Conservation (phyloP, 2,113 vertebrate genomes). For the Siniperca chuatsi region DNA sequence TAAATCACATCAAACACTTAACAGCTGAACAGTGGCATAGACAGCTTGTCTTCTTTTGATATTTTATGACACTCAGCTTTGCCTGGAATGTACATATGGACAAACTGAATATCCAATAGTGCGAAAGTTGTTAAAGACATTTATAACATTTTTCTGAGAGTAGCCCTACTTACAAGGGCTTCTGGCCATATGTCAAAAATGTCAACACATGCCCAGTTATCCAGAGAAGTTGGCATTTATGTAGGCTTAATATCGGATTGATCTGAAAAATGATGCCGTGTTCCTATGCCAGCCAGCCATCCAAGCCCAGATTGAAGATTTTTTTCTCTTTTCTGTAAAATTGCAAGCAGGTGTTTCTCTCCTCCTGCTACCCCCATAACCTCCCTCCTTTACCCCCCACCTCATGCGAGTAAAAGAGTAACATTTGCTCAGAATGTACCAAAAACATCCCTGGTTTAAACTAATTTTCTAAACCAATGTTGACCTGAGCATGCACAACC, state of each 20-base stretch:
- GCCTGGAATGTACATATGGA: constrained; percentile 47
- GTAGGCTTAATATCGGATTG: constrained; percentile 77
- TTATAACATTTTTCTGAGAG: constrained; percentile 60
- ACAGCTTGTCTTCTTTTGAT: constrained; percentile 31
- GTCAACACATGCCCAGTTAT: constrained; percentile 66
- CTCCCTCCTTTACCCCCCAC: constrained; percentile 17
- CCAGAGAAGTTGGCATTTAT: constrained; percentile 70
- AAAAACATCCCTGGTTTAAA: constrained; percentile 60
- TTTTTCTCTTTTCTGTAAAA: constrained; percentile 75
- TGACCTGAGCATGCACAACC: constrained; percentile 62
- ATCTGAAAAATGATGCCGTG: constrained; percentile 80
- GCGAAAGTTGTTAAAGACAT: constrained; percentile 63
- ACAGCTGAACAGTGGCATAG: constrained; percentile 31
- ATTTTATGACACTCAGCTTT: constrained; percentile 30
- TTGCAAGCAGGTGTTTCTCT: constrained; percentile 86
- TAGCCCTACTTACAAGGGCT: constrained; percentile 38
- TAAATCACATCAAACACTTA: constrained; percentile 5
- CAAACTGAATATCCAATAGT: constrained; percentile 31
- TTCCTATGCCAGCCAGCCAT: constrained; percentile 72
- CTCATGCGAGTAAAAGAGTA: constrained; percentile 65
- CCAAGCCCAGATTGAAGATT: constrained; percentile 67
- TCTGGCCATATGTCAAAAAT: constrained; percentile 73
- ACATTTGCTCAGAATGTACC: constrained; percentile 61
- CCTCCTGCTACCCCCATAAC: constrained; percentile 56
- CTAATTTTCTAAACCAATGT: constrained; percentile 55